Percentiles rank a stretch among this genome's conserved stretches.
Evolutionary conservation across 2,113 vertebrate species (phyloP).

Genomic region (Tenrec ecaudatus): DNA sequence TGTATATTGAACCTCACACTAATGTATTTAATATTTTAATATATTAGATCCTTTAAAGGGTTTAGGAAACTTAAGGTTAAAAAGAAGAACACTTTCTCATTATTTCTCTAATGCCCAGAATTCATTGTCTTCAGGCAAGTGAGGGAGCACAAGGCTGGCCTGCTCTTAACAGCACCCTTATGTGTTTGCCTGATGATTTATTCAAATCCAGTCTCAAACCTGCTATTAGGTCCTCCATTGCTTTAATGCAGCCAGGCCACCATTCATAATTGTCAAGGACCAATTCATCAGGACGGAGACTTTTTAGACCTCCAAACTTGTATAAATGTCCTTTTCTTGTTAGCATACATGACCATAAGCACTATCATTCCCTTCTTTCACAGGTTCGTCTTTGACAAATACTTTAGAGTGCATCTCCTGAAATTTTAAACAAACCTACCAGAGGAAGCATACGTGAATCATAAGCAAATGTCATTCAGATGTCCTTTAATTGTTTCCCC

Average conservation of each 20-base stretch:
- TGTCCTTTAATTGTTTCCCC: too few species aligned
- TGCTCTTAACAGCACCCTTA: constrained; percentile 80
- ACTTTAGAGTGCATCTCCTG: constrained; percentile 68
- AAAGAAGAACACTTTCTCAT: constrained; percentile 79
- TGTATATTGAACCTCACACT: constrained; percentile 68
- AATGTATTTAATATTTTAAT: constrained; percentile 83
- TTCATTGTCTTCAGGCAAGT: constrained; percentile 85
- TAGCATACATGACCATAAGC: constrained; percentile 72
- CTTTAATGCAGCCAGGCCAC: constrained; percentile 88
- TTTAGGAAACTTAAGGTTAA: constrained; percentile 84
- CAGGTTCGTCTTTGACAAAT: constrained; percentile 65
- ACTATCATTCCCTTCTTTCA: constrained; percentile 58
- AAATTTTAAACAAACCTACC: constrained; percentile 77
- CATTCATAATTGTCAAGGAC: constrained; percentile 93
- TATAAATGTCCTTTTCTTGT: constrained; percentile 66
- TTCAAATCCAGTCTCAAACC: constrained; percentile 88
- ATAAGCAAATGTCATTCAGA: constrained; percentile 49
- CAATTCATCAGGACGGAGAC: constrained; percentile 86
- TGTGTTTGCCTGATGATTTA: constrained; percentile 89
- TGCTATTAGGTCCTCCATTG: constrained; percentile 87
- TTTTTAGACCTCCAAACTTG: constrained; percentile 87
- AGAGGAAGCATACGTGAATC: constrained; percentile 62
- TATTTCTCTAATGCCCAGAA: constrained; percentile 84
- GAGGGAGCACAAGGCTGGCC: constrained; percentile 84
- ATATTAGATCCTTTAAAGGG: constrained; percentile 75